These are phyloP conservation scores for Tuberolachnus salignus DNA, from an alignment of 2,888 invertebrate genomes.

Conservation along the genomic window DNA sequence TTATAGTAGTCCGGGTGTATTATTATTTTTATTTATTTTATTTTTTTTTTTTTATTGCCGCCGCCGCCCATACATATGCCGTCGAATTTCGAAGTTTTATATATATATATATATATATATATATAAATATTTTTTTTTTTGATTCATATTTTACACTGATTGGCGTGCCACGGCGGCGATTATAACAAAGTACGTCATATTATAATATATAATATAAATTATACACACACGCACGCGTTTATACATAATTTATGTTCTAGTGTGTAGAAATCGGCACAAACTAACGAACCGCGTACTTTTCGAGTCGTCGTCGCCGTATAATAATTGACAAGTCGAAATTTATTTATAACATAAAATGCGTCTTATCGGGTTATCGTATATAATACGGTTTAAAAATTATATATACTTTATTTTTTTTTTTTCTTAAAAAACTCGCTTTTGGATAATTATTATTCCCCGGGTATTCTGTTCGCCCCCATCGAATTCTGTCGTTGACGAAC, in stretches of 20 bases:
- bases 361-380: background rate
- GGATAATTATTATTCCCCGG: no score
- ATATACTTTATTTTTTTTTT: no score
- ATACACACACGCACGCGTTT: no score
- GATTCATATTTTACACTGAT: background rate
- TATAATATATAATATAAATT: no score
- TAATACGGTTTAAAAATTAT: no score
- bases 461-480: no score
- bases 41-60: background rate
- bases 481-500: no score
- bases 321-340: slow-evolving; percentile 9
- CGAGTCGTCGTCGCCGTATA: background rate
- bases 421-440: background rate
- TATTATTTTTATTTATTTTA: no score
- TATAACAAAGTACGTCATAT: background rate
- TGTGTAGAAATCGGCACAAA: background rate
- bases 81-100: no score
- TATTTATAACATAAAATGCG: slow-evolving; percentile 2
- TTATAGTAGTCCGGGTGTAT: background rate
- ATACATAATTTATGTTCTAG: no score
- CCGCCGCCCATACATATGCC: background rate
- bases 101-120: no score
- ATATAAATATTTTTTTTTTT: background rate
- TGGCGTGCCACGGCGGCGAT: background rate
- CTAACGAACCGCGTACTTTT: background rate